A percentile compares a stretch with the other conserved stretches of the same genome.
These are phyloP conservation scores for Sylvietta virens DNA, from an alignment of 2,113 vertebrate genomes.

Conservation along the genomic window DNA sequence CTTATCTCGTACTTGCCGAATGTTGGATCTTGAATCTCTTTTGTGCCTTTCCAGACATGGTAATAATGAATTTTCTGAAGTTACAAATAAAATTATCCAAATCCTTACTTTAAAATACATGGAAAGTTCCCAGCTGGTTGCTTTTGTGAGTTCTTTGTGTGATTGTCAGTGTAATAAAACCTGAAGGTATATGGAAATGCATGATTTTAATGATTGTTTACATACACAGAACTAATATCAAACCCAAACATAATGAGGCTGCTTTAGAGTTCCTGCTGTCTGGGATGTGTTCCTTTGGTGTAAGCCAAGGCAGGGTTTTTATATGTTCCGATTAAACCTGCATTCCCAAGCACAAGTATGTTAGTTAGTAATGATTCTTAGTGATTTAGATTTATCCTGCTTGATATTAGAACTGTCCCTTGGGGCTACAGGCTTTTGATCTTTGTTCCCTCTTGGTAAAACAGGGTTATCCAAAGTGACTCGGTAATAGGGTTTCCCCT, in stretches of 20 bases:
- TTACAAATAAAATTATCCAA: not conserved
- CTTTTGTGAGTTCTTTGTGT: fast-evolving
- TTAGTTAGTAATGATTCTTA: constrained; percentile 13
- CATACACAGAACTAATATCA: not conserved
- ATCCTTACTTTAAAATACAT: not conserved
- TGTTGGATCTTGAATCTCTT: not conserved
- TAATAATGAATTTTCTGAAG: not conserved
- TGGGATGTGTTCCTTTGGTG: not conserved
- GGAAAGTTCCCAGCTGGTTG: not conserved
- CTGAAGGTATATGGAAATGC: not conserved
- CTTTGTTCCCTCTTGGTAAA: constrained; percentile 3
- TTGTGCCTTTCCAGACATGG: not conserved
- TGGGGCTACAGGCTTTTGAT: constrained; percentile 13
- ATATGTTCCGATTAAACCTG: not conserved
- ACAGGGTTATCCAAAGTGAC: not conserved
- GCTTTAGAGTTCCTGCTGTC: not conserved
- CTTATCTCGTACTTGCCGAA: not conserved
- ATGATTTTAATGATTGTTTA: not conserved
- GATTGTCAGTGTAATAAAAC: not conserved
- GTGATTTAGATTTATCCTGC: constrained; percentile 51
- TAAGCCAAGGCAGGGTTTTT: not conserved
- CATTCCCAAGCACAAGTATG: constrained; percentile 17
- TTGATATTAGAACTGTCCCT: constrained; percentile 10
- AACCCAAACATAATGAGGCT: not conserved
- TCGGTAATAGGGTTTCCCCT: not conserved